Evolutionary conservation across 2,888 invertebrate species (phyloP).

Genomic region (Chironomus tentans): DNA sequence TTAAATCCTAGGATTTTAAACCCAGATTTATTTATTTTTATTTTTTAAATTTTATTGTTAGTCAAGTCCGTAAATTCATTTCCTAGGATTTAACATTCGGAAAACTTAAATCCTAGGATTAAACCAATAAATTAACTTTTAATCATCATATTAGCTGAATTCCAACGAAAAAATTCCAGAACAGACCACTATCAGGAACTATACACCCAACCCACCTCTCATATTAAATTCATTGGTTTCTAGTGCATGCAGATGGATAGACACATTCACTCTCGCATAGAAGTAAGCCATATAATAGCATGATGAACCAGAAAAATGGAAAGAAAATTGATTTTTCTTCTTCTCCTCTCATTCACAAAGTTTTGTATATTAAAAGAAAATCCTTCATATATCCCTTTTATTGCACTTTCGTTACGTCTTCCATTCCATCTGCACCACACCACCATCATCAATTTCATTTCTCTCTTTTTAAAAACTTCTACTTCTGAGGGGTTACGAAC

Average conservation of each 20-base stretch:
- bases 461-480: background rate
- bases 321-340: slow-evolving; percentile 2
- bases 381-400: slow-evolving; percentile 5
- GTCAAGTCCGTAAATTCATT: too few species aligned
- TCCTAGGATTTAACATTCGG: too few species aligned
- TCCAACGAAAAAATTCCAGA: background rate
- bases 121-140: too few species aligned
- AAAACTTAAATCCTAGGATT: too few species aligned
- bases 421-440: background rate
- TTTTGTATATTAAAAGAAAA: background rate
- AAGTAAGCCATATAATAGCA: background rate
- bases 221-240: background rate
- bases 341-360: background rate
- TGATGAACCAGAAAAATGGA: slow-evolving; percentile 5
- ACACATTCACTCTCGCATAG: too few species aligned
- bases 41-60: too few species aligned
- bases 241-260: too few species aligned
- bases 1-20: too few species aligned
- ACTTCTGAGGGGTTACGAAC: background rate
- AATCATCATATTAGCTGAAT: too few species aligned
- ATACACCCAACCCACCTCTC: background rate
- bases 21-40: too few species aligned
- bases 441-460: background rate
- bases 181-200: background rate
- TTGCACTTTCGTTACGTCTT: slow-evolving; percentile 2